Conservation (phyloP, 2,888 invertebrate genomes). For the Scrobipalpa atriplicella region DNA sequence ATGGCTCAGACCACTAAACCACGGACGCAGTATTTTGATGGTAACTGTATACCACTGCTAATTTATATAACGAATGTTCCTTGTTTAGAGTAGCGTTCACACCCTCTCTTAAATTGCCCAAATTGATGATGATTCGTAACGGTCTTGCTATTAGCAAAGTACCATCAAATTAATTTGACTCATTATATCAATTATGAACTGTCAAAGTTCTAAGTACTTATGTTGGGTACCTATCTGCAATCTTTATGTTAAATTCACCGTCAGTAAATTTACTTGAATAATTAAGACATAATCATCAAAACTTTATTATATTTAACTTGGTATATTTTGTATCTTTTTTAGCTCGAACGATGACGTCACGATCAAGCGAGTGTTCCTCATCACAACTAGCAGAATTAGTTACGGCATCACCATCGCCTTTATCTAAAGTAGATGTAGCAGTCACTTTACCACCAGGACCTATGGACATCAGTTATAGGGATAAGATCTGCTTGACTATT, state of each 20-base stretch:
- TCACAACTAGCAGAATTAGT: conserved; percentile 68
- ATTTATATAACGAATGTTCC: neutral
- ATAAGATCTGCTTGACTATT: conserved; percentile 74
- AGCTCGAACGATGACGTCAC: conserved; percentile 76
- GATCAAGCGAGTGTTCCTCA: conserved; percentile 72
- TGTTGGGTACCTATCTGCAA: no score
- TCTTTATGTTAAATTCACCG: no score
- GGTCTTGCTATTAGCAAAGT: conserved; percentile 10
- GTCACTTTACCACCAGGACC: conserved; percentile 69
- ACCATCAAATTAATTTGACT: neutral
- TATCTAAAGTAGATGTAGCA: conserved; percentile 73
- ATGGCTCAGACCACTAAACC: neutral
- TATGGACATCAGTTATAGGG: conserved; percentile 69
- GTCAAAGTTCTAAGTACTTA: no score
- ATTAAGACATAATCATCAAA: no score
- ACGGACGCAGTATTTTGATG: neutral
- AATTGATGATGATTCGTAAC: conserved; percentile 18
- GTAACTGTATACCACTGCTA: neutral
- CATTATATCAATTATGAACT: no score
- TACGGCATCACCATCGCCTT: conserved; percentile 62
- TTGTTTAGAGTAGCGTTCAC: neutral
- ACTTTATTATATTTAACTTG: no score
- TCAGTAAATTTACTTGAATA: no score
- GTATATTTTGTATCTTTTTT: conserved; percentile 33
- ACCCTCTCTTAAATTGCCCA: conserved; percentile 15